Evolutionary conservation across 2,113 vertebrate genomes (phyloP).

Genomic region (Rousettus leschenaultii): DNA sequence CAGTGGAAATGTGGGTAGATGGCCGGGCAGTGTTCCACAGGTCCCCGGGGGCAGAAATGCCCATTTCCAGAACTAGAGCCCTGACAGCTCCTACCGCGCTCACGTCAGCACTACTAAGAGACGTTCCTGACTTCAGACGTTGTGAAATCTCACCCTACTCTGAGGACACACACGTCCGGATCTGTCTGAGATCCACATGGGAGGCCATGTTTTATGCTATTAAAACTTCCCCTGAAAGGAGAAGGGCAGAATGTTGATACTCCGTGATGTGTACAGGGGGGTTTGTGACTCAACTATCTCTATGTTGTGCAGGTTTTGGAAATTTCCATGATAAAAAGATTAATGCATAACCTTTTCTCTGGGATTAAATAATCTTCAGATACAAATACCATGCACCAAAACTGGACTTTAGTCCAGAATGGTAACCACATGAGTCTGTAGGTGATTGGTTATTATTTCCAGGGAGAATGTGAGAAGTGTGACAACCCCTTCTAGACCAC

Average conservation of each 20-base stretch:
- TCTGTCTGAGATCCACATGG: not conserved
- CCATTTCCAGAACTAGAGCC: not conserved
- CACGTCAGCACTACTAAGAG: slow-evolving; percentile 23
- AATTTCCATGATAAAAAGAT: not conserved
- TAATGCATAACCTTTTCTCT: not conserved
- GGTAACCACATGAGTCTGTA: not conserved
- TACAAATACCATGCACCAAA: not conserved
- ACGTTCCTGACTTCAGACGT: not conserved
- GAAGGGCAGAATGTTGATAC: not conserved
- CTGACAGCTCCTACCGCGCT: not conserved
- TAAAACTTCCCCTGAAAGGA: not conserved
- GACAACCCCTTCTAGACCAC: not conserved
- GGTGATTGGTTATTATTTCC: not conserved
- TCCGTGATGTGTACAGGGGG: fast-evolving
- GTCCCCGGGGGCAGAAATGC: fast-evolving
- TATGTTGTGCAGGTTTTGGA: not conserved
- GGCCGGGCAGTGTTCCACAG: not conserved
- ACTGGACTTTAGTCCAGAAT: not conserved
- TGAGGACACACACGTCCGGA: not conserved
- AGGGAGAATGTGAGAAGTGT: not conserved
- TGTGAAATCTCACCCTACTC: not conserved
- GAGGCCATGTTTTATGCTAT: not conserved
- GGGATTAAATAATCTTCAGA: not conserved
- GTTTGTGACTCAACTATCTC: not conserved
- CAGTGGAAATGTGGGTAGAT: not conserved